Evolutionary conservation across 2,113 vertebrate genomes (phyloP).

Genomic region (Scytalopus superciliaris): DNA sequence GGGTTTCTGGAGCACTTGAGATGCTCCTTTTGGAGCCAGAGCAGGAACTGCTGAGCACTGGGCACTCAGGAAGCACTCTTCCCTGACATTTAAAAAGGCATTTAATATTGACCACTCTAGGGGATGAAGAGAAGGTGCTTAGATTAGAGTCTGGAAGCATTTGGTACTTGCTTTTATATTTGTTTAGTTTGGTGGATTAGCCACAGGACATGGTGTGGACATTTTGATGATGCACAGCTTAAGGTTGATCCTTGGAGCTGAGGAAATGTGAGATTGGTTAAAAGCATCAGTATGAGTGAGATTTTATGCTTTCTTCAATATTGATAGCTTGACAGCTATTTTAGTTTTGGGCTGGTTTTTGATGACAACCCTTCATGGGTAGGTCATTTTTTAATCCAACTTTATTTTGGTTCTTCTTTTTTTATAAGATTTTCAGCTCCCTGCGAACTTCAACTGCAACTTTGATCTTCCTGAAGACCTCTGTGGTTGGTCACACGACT

Average conservation of each 20-base stretch:
- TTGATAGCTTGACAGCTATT: slow-evolving; percentile 54
- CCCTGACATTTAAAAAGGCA: slow-evolving; percentile 61
- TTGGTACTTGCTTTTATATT: slow-evolving; percentile 69
- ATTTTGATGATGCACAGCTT: slow-evolving; percentile 65
- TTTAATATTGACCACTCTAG: slow-evolving; percentile 61
- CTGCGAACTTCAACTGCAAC: slow-evolving; percentile 89
- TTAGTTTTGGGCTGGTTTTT: slow-evolving; percentile 14
- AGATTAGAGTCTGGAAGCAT: slow-evolving; percentile 56
- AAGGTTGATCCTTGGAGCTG: slow-evolving; percentile 61
- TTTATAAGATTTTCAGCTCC: slow-evolving; percentile 71
- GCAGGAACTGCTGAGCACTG: slow-evolving; percentile 14
- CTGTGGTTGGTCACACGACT: slow-evolving; percentile 92
- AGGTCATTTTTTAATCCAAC: slow-evolving; percentile 35
- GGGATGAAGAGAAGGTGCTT: slow-evolving; percentile 59
- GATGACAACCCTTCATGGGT: not conserved
- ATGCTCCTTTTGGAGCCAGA: slow-evolving; percentile 51
- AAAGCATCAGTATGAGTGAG: slow-evolving; percentile 49
- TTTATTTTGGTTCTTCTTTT: slow-evolving; percentile 60
- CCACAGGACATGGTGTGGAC: slow-evolving; percentile 48
- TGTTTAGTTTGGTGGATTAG: slow-evolving; percentile 71
- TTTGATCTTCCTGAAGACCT: slow-evolving; percentile 85
- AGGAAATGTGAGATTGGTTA: slow-evolving; percentile 58
- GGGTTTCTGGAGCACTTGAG: slow-evolving; percentile 63
- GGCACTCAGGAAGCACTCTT: slow-evolving; percentile 61
- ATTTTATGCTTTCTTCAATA: slow-evolving; percentile 44